phyloP scores from a whole-genome alignment of 1,140 invertebrate genomes.

The Saccostrea cuccullata region DNA sequence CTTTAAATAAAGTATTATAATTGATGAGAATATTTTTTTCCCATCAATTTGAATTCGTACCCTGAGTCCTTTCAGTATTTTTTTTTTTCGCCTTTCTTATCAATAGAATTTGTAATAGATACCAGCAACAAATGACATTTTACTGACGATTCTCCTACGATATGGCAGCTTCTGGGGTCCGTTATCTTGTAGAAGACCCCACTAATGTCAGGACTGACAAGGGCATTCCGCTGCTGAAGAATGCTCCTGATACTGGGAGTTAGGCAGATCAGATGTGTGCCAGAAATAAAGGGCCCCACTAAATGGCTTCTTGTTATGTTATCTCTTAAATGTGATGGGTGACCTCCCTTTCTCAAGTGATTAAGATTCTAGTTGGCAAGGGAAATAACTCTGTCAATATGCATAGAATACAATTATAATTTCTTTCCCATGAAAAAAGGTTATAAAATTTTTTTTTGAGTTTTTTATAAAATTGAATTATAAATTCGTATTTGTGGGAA shows the following conservation, averaged over 20 bases:
- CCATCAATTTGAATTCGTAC: background rate
- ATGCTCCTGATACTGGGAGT: background rate
- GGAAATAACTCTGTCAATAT: too few relatives aligned
- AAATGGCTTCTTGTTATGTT: background rate
- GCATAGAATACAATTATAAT: background rate
- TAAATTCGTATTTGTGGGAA: too few relatives aligned
- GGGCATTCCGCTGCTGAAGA: background rate
- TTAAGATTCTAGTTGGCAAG: too few relatives aligned
- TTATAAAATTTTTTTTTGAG: too few relatives aligned
- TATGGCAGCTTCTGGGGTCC: background rate
- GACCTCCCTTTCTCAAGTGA: background rate
- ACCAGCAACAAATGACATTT: constrained; percentile 29
- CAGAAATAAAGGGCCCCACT: background rate
- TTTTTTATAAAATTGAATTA: too few relatives aligned
- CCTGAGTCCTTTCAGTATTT: background rate
- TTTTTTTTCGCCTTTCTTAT: constrained; percentile 16
- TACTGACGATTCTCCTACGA: background rate
- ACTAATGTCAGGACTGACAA: constrained; percentile 24
- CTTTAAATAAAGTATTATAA: background rate
- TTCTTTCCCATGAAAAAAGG: background rate
- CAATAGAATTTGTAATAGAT: background rate
- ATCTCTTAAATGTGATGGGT: background rate
- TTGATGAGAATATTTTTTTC: background rate
- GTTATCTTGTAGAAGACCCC: constrained; percentile 26
- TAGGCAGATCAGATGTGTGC: background rate